phyloP scores from a whole-genome alignment of 2,888 invertebrate species.

The Tenthredo distinguenda region DNA sequence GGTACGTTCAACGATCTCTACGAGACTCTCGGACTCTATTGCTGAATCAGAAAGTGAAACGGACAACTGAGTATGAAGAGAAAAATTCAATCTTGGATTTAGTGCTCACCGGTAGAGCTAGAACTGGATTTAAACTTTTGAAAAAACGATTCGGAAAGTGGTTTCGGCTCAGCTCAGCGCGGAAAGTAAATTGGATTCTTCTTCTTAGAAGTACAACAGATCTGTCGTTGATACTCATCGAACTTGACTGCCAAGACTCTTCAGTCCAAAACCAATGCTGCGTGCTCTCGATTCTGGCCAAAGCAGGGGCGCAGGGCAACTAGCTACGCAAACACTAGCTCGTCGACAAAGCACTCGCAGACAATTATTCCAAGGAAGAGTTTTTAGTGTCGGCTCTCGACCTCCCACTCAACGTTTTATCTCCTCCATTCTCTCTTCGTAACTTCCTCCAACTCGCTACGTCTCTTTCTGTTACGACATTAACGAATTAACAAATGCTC shows the following conservation, averaged over 20 bases:
- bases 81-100: neutral
- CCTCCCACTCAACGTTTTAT: neutral
- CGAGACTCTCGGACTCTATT: neutral
- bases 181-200: neutral
- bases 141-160: neutral
- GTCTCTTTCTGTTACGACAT: neutral
- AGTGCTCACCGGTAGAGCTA: neutral
- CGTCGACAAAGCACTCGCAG: neutral
- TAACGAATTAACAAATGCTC: neutral
- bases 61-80: neutral
- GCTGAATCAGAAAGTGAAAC: neutral
- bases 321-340: neutral
- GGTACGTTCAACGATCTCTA: neutral
- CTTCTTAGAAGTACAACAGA: neutral
- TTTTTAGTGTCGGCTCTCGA: neutral
- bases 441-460: neutral
- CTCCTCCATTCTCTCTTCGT: neutral
- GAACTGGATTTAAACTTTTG: neutral
- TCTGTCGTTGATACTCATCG: neutral
- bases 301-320: neutral
- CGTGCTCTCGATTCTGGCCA: neutral
- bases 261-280: neutral
- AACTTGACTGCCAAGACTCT: neutral
- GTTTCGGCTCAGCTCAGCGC: neutral
- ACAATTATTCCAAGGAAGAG: slow-evolving; percentile 1